Base-by-base conservation (phyloP, 2,113 vertebrate species). In the Carlito syrichta region DNA sequence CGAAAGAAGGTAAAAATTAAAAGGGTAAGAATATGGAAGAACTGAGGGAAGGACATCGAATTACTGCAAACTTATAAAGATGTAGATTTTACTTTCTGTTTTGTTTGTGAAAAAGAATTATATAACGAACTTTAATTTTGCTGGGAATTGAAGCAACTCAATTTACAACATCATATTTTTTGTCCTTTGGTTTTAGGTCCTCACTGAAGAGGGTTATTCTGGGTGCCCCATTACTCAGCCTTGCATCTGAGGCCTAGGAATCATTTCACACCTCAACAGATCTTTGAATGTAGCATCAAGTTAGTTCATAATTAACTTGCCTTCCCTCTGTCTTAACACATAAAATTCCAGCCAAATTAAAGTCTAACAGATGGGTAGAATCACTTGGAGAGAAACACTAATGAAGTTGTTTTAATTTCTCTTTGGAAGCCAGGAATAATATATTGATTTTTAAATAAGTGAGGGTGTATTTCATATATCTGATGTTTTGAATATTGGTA, bases 261-360 rank as follows among this genome's bases (percentile, higher is more conserved):
- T 96, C 85, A 77, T 96, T 97, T 98, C 94, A 96, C 86, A 97
- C 95, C 84, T 96, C 90, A 95, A 85, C 89, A 97, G 95, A 97
- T 97, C 93, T 98, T 96, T 84, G 96, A 95, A 88, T 73, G n/a
- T 86, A 98, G 71, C 88, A 63, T 54, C 0, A 0, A 96, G 96
- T 95, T 91, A 95, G 95, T 91, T 97, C 92, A 85, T 93, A 98
- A 98, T 8, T 78, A 91, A 73, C 88, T 97, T 97, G 83, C 98
- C 86, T 98, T 97, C 86, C 77, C 56, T 98, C 62, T 97, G 77
- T 86, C 86, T 97, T 96, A 95, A 87, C 96, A 96, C 98, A 95
- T 90, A 97, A 95, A 74, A 98, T 97, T 97, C 96, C 96, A 98
- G 97, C 97, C 98, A 98, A 98, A 97, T 97, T 96, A 94, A 98